Evolutionary conservation across 2,113 vertebrate species (phyloP).

Genomic region (Urocynchramus pylzowi): DNA sequence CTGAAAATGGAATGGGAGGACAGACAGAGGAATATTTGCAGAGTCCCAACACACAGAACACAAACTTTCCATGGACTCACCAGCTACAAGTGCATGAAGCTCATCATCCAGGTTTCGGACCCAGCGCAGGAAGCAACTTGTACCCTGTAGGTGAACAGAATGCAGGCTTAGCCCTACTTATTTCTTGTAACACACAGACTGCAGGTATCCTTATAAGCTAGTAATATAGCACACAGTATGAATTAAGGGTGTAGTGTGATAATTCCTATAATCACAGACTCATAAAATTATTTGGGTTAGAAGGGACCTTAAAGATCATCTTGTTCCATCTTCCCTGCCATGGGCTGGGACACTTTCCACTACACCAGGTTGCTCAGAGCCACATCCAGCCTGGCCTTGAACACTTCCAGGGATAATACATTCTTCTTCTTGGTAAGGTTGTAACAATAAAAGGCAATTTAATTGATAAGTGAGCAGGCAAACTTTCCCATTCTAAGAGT

Average conservation of each 20-base stretch:
- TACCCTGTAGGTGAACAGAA: constrained; percentile 76
- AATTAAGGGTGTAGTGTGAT: background rate
- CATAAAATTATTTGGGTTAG: background rate
- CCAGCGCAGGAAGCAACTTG: constrained; percentile 95
- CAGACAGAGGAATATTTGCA: background rate
- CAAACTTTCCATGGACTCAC: constrained; percentile 65
- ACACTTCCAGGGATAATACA: background rate
- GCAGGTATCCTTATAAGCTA: background rate
- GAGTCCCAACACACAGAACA: background rate
- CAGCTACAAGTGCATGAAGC: constrained; percentile 93
- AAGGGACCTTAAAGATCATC: background rate
- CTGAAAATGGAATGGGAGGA: background rate
- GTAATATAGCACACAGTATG: background rate
- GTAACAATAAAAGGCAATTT: background rate
- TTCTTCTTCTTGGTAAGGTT: background rate
- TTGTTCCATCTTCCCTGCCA: rapidly evolving
- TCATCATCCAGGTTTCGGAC: constrained; percentile 93
- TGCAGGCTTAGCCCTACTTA: background rate
- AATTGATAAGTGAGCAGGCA: background rate
- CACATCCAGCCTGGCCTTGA: background rate
- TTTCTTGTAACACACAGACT: background rate
- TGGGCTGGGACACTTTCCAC: background rate
- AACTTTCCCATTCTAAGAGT: background rate
- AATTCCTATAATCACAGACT: background rate
- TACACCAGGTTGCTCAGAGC: background rate